phyloP scores from a whole-genome alignment of 2,797 vertebrate genomes.

The Linurgus olivaceus region DNA sequence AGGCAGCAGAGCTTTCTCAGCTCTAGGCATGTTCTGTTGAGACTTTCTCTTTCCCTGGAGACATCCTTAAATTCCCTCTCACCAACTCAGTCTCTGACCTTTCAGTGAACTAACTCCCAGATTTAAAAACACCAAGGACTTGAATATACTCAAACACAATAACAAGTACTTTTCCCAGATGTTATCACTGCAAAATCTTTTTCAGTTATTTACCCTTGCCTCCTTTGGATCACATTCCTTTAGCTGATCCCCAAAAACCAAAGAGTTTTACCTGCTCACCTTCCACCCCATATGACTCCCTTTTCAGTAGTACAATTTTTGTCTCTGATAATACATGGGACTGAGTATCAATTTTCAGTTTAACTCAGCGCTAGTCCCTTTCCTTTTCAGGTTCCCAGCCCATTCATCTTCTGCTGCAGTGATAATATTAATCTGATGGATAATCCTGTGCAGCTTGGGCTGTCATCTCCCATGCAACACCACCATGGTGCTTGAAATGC shows the following conservation, averaged over 20 bases:
- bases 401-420: not conserved
- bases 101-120: conserved; percentile 13
- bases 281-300: not conserved
- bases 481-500: fast-evolving
- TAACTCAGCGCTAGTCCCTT: not conserved
- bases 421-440: not conserved
- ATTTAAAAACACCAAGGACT: not conserved
- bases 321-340: not conserved
- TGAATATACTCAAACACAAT: not conserved
- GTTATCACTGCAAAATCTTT: not conserved
- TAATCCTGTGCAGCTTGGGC: not conserved
- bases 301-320: not conserved
- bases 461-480: not conserved
- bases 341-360: not conserved
- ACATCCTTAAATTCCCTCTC: not conserved
- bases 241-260: not conserved
- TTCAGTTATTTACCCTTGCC: not conserved
- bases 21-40: not conserved
- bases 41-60: not conserved
- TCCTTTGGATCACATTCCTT: not conserved
- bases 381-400: not conserved
- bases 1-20: not conserved
- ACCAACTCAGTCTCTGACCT: not conserved
- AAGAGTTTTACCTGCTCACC: not conserved
- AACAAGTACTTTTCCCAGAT: not conserved